phyloP scores from a whole-genome alignment of 2,888 invertebrate species.

The Caenorhabditis virilis region DNA sequence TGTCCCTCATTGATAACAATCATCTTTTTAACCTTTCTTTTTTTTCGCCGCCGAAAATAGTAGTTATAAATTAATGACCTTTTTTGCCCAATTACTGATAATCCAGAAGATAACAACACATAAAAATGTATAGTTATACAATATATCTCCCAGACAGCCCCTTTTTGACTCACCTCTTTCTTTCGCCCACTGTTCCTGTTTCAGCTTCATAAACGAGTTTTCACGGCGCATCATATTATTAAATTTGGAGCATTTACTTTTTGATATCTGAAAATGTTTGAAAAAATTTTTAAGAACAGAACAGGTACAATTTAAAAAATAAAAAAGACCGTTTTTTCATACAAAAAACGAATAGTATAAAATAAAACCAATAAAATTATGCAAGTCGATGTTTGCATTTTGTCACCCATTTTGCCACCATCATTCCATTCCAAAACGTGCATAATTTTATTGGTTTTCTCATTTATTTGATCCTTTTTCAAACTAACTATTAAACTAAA shows the following conservation, averaged over 20 bases:
- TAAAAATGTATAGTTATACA: background rate
- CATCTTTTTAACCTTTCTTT: background rate
- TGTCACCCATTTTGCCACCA: background rate
- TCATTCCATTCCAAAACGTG: background rate
- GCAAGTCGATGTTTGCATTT: background rate
- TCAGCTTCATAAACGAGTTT: constrained; percentile 14
- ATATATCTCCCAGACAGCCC: background rate
- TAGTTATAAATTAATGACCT: background rate
- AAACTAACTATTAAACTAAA: background rate
- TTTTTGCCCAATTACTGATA: background rate
- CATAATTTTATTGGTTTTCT: background rate
- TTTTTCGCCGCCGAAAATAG: background rate
- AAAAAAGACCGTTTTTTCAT: background rate
- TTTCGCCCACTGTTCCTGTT: constrained; percentile 41
- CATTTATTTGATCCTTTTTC: background rate
- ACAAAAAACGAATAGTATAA: background rate
- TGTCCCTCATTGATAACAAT: too few species aligned
- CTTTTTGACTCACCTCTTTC: constrained; percentile 25
- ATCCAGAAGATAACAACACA: background rate
- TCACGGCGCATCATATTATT: background rate
- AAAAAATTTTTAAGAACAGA: background rate
- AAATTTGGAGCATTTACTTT: too few species aligned
- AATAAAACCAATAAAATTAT: constrained; percentile 1
- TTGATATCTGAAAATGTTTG: too few species aligned
- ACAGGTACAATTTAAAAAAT: background rate